These are phyloP conservation scores for Ephydatia muelleri DNA, from an alignment of 37 sponge, comb jelly and placozoan species.

Conservation along the genomic window DNA sequence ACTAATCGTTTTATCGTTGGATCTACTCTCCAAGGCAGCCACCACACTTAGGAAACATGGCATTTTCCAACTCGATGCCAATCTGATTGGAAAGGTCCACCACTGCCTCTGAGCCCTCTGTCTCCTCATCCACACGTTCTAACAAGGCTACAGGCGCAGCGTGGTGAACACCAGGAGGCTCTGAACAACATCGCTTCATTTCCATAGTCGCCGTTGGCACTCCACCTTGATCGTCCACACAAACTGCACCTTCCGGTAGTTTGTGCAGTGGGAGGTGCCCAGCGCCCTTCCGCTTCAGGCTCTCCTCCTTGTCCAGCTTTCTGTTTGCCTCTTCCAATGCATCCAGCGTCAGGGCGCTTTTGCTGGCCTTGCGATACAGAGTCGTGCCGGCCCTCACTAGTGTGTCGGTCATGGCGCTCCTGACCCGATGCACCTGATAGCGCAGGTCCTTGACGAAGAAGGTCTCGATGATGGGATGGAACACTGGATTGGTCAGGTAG, in stretches of 20 bases:
- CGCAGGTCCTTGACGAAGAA: conserved; percentile 79
- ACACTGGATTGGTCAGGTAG: conserved; percentile 49
- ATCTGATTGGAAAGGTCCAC: not conserved
- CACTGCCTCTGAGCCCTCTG: not conserved
- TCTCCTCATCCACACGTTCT: not conserved
- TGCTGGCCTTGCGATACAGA: conserved; percentile 19
- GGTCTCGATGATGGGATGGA: conserved; percentile 76
- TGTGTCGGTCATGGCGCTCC: not conserved
- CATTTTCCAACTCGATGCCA: not conserved
- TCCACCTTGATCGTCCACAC: not conserved
- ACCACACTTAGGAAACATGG: conserved; percentile 23
- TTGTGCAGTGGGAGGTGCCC: not conserved
- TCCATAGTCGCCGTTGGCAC: too few species aligned
- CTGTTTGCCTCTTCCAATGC: conserved; percentile 42
- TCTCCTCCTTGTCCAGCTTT: conserved; percentile 14
- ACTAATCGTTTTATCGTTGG: too few species aligned
- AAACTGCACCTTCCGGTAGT: not conserved
- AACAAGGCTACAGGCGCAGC: too few species aligned
- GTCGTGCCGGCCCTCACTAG: conserved; percentile 17
- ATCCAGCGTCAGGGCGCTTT: not conserved
- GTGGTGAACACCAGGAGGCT: too few species aligned
- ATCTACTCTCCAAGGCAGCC: conserved; percentile 18
- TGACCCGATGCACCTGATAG: conserved; percentile 17
- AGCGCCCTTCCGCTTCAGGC: not conserved
- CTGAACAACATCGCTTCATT: too few species aligned